Evolutionary conservation across 92 coral and sea anemone species (phyloP).

Genomic region (Bergia sp.): DNA sequence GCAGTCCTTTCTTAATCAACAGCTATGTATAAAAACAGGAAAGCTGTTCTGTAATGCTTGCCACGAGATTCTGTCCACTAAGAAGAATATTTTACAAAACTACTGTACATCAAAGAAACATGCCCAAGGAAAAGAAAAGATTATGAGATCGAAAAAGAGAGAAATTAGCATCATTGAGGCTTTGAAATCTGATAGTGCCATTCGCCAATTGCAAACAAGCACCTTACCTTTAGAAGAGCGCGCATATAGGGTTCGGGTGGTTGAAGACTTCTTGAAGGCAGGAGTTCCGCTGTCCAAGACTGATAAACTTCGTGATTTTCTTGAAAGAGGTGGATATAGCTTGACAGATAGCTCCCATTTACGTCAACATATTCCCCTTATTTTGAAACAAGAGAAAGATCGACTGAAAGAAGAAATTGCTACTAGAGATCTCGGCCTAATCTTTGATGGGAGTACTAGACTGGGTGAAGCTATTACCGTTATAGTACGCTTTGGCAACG

Average conservation of each 20-base stretch:
- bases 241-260: conserved; percentile 50
- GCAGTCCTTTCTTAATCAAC: conserved; percentile 50
- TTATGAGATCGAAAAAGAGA: conserved; percentile 40
- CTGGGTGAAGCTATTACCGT: too few relatives aligned
- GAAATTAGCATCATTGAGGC: conserved; percentile 40
- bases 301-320: conserved; percentile 40
- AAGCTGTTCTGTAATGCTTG: conserved; percentile 29
- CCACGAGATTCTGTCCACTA: conserved; percentile 12
- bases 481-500: not conserved
- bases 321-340: conserved; percentile 46
- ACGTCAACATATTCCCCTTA: conserved; percentile 49
- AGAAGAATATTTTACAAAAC: conserved; percentile 50
- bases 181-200: conserved; percentile 34
- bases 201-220: conserved; percentile 42
- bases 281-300: conserved; percentile 49
- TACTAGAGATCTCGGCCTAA: too few relatives aligned
- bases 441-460: too few relatives aligned
- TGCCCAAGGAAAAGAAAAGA: not conserved
- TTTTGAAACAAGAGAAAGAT: conserved; percentile 46
- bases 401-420: conserved; percentile 42
- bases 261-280: conserved; percentile 52
- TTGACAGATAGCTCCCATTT: conserved; percentile 54
- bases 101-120: not conserved
- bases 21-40: conserved; percentile 46
- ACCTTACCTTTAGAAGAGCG: conserved; percentile 45